Evolutionary conservation across 2,113 vertebrate genomes (phyloP), one percentile per base, ranked within the genome.

Genomic region (Eudyptes chrysolophus): DNA sequence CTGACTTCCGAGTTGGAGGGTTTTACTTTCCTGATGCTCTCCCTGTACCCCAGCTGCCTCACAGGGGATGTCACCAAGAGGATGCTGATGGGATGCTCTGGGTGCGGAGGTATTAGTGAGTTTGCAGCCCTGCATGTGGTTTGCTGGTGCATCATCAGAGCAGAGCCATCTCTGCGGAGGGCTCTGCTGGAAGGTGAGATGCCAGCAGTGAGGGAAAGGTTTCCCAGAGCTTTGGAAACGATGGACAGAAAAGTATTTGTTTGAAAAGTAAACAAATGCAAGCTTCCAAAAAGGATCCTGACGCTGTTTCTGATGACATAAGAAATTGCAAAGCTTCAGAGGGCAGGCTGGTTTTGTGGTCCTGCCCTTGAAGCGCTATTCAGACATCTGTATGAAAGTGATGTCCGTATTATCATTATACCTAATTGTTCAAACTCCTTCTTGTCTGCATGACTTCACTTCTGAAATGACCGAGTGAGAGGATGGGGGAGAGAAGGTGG

Each of bases 361-460:
- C 74, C 92, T 96, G 95, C 71, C 96, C 89, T 91, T 96, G 93
- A 34, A 74, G 70, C 3, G 0, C 17, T 12, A 15, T 27, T 80
- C 88, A 91, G 90, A 34, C 54, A 68, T 92, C 84, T 36, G 82
- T 40, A 17, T 89, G 92, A 40, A 84, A 93, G 80, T 17, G 66
- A 38, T 81, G 76, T 87, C 16, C 1, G 2, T 70, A 26, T 77
- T 84, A 76, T 94, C 92, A 48, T 96, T 90, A 89, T 7, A 81
- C 74, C 62, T 93, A 93, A 93, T 95, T 69, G 95, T 49, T 60
- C 84, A 32, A 42, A 58, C 79, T 89, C 85, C 72, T 94, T 46
- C 95, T 89, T 62, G 75, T 78, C 89, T 52, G 66, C 93, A 92
- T 70, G 74, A 60, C 70, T 89, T 96, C 85, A 77, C 91, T 71